Conservation (phyloP, 2,113 vertebrate species). For the Poecile atricapillus region DNA sequence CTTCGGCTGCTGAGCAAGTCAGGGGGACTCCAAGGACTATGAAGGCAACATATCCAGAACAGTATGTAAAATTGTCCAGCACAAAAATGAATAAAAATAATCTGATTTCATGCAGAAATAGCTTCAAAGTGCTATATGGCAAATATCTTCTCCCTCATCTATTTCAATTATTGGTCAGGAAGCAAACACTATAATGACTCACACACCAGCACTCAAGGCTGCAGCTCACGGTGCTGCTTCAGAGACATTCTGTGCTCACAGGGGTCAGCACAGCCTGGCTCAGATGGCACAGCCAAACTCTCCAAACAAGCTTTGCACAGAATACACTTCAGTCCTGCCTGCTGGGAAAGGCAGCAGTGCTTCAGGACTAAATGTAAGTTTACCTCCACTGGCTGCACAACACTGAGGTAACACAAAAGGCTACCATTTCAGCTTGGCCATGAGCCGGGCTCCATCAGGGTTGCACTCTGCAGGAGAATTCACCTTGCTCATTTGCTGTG, state of each 20-base stretch:
- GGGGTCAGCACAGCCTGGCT: not conserved
- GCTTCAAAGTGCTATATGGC: not conserved
- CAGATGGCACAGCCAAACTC: not conserved
- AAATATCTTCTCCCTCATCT: not conserved
- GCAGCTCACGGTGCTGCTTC: not conserved
- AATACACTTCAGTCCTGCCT: not conserved
- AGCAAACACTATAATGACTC: not conserved
- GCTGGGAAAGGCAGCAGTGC: accelerated
- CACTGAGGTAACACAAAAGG: not conserved
- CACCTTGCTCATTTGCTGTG: not conserved
- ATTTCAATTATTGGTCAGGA: not conserved
- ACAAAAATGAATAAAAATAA: not conserved
- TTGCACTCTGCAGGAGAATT: not conserved
- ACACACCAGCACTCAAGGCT: not conserved
- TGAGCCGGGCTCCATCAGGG: not conserved
- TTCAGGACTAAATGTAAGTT: not conserved
- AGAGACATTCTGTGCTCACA: not conserved
- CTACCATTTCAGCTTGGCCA: not conserved
- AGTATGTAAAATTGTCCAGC: not conserved
- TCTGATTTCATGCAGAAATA: not conserved
- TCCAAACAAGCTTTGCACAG: not conserved
- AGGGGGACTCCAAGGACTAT: accelerated
- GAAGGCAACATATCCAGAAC: not conserved
- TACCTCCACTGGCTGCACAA: not conserved
- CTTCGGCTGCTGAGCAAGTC: not conserved